Conservation (phyloP, 2,113 vertebrate species). For the Colius striatus region DNA sequence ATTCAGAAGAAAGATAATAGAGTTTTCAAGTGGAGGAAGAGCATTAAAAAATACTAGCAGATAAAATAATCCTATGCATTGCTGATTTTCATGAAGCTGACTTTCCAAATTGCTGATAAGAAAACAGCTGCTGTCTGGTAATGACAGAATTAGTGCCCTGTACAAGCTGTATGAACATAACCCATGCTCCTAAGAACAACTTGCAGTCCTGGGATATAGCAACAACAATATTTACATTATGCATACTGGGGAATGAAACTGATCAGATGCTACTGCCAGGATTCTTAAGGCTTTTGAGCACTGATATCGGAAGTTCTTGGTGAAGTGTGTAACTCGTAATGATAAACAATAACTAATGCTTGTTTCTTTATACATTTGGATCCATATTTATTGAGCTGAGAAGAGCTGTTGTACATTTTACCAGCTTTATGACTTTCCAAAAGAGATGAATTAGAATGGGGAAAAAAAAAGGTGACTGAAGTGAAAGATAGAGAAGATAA, state of each 20-base stretch:
- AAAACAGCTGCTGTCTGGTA: background rate
- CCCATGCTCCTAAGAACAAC: background rate
- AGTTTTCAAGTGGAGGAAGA: background rate
- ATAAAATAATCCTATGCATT: background rate
- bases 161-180: background rate
- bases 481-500: background rate
- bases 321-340: background rate
- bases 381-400: constrained; percentile 33
- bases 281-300: background rate
- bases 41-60: background rate
- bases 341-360: background rate
- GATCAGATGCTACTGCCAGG: background rate
- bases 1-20: background rate
- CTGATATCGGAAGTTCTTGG: background rate
- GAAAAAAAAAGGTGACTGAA: background rate
- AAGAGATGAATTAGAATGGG: background rate
- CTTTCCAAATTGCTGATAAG: background rate
- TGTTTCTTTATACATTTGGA: background rate
- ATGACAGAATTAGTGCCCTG: background rate
- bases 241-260: background rate
- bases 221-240: background rate
- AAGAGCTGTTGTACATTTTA: background rate
- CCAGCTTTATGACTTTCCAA: background rate
- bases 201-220: background rate
- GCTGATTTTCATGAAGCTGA: background rate